Evolutionary conservation across 2,797 vertebrate genomes (phyloP), one percentile per base, ranked within the genome.

Genomic region (Euthynnus affinis): DNA sequence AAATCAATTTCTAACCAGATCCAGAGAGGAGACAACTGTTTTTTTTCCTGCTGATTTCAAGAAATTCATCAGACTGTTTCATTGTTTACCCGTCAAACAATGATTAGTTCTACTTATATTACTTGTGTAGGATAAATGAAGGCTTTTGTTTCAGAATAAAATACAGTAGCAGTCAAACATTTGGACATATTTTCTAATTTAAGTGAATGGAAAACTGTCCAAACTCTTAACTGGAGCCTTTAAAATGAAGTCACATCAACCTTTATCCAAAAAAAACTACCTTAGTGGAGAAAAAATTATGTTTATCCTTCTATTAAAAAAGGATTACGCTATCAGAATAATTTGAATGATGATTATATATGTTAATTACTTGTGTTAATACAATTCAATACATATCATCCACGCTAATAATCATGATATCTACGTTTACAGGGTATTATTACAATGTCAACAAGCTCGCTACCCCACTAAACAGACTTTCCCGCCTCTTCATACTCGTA

Each of bases 401-500:
- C 12, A 29, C 5, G 34, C 8, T 9, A 10, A 37, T 37, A 10
- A 37, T 37, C 9, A 37, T 10, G 34, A 37, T 34, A 34, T 40
- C 37, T 40, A 12, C 9, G 3, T 40, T 40, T 40, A 55, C 3
- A 40, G 3, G n/a, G 13, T 20, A 48, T 48, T 6, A 48, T 34
- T 46, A 74, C 53, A 49, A 69, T 12, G 9, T 55, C 40, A 18
- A 42, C 5, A 49, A 22, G 9, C 20, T 22, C n/a, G 2, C 6
- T 15, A 7, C 8, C 29, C n/a, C 27, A 42, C 13, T 46, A 22
- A 42, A 22, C 32, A 46, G 23, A 7, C 14, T 49, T 37, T 55
- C 34, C 14, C 60, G 22, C 17, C 18, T 46, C 32, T 22, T 80
- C 0, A 34, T 32, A 4, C 0, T 25, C 32, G 13, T 20, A 94